Conservation (phyloP, 1,140 invertebrate genomes). For the Macrosteles quadrilineatus region DNA sequence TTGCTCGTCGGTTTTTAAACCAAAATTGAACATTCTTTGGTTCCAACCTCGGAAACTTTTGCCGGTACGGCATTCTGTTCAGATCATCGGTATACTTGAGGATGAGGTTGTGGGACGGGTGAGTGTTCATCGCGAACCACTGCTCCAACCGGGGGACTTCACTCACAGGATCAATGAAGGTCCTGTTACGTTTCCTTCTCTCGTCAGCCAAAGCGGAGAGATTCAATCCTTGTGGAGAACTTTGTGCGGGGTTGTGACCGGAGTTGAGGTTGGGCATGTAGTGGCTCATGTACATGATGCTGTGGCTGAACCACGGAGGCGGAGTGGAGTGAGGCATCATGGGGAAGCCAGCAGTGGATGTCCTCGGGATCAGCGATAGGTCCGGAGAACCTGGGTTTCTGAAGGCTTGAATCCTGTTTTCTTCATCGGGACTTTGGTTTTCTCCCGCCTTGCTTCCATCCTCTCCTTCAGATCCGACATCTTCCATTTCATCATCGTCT, state of each 20-base stretch:
- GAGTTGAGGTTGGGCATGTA: slow-evolving; percentile 68
- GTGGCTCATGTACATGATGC: slow-evolving; percentile 90
- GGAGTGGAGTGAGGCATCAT: slow-evolving; percentile 70
- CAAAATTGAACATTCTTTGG: slow-evolving; percentile 98
- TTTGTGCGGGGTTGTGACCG: slow-evolving; percentile 47
- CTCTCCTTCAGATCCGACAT: slow-evolving; percentile 53
- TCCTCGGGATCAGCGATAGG: slow-evolving; percentile 48
- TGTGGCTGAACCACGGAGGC: slow-evolving; percentile 71
- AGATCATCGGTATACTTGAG: slow-evolving; percentile 96
- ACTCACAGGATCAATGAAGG: slow-evolving; percentile 98
- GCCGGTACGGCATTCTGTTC: slow-evolving; percentile 91
- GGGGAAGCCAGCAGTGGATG: slow-evolving; percentile 64
- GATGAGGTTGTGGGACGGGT: slow-evolving; percentile 95
- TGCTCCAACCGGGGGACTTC: slow-evolving; percentile 96
- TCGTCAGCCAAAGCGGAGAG: slow-evolving; percentile 63
- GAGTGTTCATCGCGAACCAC: slow-evolving; percentile 97
- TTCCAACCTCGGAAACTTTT: slow-evolving; percentile 94
- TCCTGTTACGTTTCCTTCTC: slow-evolving; percentile 89
- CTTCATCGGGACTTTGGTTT: slow-evolving; percentile 40
- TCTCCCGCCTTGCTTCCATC: slow-evolving; percentile 40
- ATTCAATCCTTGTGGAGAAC: slow-evolving; percentile 44
- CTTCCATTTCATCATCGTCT: slow-evolving; percentile 57
- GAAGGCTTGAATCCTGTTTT: slow-evolving; percentile 41
- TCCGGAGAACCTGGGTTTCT: slow-evolving; percentile 42
- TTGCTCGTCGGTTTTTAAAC: slow-evolving; percentile 95